Conservation (phyloP, 2,797 vertebrate species). For the Triplophysa bombifrons region DNA sequence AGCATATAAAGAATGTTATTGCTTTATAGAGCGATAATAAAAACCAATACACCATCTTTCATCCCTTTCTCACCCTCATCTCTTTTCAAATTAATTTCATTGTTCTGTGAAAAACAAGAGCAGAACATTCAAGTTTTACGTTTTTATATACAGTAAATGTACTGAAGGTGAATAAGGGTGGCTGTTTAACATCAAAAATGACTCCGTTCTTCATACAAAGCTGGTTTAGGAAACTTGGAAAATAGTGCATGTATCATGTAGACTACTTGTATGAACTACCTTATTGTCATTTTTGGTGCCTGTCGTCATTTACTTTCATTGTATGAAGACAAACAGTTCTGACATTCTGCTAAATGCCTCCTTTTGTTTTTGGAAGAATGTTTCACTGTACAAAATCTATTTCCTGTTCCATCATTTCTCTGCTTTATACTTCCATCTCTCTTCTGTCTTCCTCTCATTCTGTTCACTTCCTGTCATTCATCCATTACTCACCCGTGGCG, state of each 20-base stretch:
- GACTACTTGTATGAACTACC: neutral
- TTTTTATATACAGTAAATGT: too few relatives aligned
- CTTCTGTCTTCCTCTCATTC: slow-evolving; percentile 20
- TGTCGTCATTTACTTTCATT: neutral
- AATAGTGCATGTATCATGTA: neutral
- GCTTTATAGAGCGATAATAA: neutral
- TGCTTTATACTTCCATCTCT: neutral
- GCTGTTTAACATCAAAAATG: too few relatives aligned
- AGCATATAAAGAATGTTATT: neutral
- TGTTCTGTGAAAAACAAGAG: neutral
- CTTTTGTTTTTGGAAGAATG: neutral
- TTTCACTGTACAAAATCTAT: slow-evolving; percentile 22
- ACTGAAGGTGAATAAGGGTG: too few relatives aligned
- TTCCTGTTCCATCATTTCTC: slow-evolving; percentile 43
- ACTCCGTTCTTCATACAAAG: neutral
- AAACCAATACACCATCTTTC: neutral
- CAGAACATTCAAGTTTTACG: too few relatives aligned
- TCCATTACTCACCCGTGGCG: slow-evolving; percentile 72
- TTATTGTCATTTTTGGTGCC: neutral
- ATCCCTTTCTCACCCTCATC: neutral
- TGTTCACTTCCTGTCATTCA: slow-evolving; percentile 39
- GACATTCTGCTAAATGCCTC: neutral
- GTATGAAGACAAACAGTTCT: neutral
- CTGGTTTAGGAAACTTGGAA: neutral
- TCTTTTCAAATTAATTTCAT: neutral